These are phyloP conservation scores for Chromoteleia sp. DNA, from an alignment of 2,888 invertebrate species.

Conservation along the genomic window DNA sequence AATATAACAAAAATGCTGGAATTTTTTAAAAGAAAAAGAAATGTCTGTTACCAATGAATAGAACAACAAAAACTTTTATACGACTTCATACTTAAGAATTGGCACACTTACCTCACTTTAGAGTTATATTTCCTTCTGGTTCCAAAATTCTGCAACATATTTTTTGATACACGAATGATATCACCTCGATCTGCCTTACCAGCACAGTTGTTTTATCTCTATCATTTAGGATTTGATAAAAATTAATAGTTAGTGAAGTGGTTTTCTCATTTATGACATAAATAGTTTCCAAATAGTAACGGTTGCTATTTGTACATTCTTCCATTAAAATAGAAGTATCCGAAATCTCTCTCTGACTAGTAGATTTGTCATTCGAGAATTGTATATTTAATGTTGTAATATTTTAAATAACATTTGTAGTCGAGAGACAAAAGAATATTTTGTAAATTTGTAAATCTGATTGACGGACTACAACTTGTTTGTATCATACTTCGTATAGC, in stretches of 20 bases:
- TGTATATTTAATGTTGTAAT: slow-evolving; percentile 55
- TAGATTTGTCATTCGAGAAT: slow-evolving; percentile 25
- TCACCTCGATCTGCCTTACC: slow-evolving; percentile 67
- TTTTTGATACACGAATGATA: slow-evolving; percentile 54
- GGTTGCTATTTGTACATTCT: slow-evolving; percentile 50
- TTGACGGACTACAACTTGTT: slow-evolving; percentile 48
- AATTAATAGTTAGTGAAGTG: slow-evolving; percentile 25
- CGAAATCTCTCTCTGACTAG: slow-evolving; percentile 26
- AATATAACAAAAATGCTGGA: too few species aligned
- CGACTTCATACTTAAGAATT: slow-evolving; percentile 13
- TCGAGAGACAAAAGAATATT: slow-evolving; percentile 59
- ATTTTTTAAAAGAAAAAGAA: too few species aligned
- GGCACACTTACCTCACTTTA: slow-evolving; percentile 12
- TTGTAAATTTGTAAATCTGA: slow-evolving; percentile 65
- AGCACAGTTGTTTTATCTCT: slow-evolving; percentile 54
- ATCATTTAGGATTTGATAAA: slow-evolving; percentile 49
- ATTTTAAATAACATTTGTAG: slow-evolving; percentile 37
- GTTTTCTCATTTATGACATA: slow-evolving; percentile 18
- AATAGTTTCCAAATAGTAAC: slow-evolving; percentile 17
- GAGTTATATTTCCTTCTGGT: background rate
- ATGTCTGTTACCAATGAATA: too few species aligned
- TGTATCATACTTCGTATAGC: slow-evolving; percentile 43
- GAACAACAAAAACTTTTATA: slow-evolving; percentile 4
- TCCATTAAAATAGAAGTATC: slow-evolving; percentile 38
- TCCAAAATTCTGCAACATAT: slow-evolving; percentile 27